Conservation (phyloP, 1,140 invertebrate genomes). For the Monochamus saltuarius region DNA sequence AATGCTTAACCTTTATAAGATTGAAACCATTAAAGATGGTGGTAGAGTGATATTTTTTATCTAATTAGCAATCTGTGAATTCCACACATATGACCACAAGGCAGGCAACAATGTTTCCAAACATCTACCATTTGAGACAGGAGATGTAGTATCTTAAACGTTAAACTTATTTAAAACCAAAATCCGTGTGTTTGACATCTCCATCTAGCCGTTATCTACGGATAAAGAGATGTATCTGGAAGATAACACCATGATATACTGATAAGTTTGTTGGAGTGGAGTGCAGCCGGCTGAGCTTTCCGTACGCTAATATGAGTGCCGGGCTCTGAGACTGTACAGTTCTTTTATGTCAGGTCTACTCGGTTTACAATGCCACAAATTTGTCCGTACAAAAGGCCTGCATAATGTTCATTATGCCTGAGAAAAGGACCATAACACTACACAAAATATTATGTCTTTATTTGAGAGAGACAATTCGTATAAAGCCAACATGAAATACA, state of each 20-base stretch:
- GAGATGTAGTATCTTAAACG: too few relatives aligned
- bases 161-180: slow-evolving; percentile 7
- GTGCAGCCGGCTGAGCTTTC: slow-evolving; percentile 32
- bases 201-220: slow-evolving; percentile 33
- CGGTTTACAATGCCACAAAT: slow-evolving; percentile 42
- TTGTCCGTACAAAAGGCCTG: slow-evolving; percentile 39
- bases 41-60: too few relatives aligned
- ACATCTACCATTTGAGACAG: too few relatives aligned
- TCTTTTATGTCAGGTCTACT: slow-evolving; percentile 40
- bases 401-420: slow-evolving; percentile 34
- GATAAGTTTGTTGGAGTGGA: slow-evolving; percentile 36
- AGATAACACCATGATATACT: slow-evolving; percentile 38
- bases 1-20: too few relatives aligned
- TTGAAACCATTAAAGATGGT: too few relatives aligned
- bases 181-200: slow-evolving; percentile 46
- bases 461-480: too few relatives aligned
- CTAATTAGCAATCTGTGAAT: too few relatives aligned
- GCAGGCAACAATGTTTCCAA: too few relatives aligned
- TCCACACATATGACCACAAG: too few relatives aligned
- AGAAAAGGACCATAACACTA: slow-evolving; percentile 27
- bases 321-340: slow-evolving; percentile 26
- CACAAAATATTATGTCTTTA: too few relatives aligned
- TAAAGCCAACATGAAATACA: too few relatives aligned
- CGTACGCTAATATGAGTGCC: slow-evolving; percentile 18
- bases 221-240: slow-evolving; percentile 45